Percentiles rank a stretch among this genome's conserved stretches.
These are phyloP conservation scores for Bursaphelenchus okinawaensis DNA, from an alignment of 2,888 invertebrate genomes.

Conservation along the genomic window DNA sequence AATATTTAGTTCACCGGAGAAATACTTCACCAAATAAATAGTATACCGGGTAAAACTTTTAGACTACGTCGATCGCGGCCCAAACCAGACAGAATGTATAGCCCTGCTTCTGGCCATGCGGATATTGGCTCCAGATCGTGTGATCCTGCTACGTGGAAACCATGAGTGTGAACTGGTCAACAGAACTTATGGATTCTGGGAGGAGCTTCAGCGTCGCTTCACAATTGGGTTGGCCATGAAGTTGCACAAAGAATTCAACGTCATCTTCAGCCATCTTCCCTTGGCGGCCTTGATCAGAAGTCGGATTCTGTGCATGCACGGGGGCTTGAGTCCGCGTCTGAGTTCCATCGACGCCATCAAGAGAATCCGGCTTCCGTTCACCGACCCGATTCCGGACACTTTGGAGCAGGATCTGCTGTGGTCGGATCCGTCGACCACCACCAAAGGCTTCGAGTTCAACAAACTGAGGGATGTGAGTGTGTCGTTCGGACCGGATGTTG, in stretches of 20 bases:
- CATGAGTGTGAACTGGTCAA: constrained; percentile 27
- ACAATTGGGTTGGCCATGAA: constrained; percentile 20
- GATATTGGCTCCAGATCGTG: constrained; percentile 21
- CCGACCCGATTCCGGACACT: constrained; percentile 12
- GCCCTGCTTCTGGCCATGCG: constrained; percentile 22
- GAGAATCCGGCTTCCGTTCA: constrained; percentile 16
- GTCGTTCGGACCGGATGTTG: constrained; percentile 20
- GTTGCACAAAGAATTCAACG: constrained; percentile 24
- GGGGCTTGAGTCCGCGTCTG: constrained; percentile 24
- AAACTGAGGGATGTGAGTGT: constrained; percentile 22
- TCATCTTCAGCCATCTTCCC: constrained; percentile 24
- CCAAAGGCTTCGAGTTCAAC: constrained; percentile 19
- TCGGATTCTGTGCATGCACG: constrained; percentile 28
- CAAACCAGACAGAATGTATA: constrained; percentile 27
- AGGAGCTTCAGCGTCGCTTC: constrained; percentile 23
- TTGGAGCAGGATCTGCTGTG: constrained; percentile 25
- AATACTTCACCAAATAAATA: no score
- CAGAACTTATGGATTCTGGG: constrained; percentile 28
- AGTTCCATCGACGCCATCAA: constrained; percentile 22
- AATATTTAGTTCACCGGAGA: not conserved
- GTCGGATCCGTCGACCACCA: constrained; percentile 21
- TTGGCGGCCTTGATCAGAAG: constrained; percentile 23
- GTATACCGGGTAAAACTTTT: not conserved
- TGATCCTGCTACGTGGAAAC: constrained; percentile 27
- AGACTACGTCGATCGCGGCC: constrained; percentile 30